Evolutionary conservation across 2,888 invertebrate genomes (phyloP), one percentile per base, ranked within the genome.

Genomic region (Nasonovia ribisnigri): DNA sequence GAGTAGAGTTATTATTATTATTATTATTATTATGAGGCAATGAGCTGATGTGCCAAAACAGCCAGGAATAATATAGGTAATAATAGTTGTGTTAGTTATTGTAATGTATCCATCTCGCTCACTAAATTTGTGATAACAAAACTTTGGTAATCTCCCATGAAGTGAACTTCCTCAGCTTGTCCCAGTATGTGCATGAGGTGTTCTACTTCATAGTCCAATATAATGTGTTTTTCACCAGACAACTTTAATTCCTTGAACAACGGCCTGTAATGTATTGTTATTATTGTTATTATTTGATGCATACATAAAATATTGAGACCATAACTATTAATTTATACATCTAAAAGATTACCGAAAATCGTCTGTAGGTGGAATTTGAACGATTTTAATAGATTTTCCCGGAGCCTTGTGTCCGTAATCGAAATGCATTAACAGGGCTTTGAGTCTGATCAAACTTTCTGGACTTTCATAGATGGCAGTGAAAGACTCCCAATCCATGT

Each of bases 391-490:
- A 0, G 96, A 97, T 84, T 97, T 95, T 84, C 95, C 95, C 94
- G 95, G 95, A 16, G 42, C 77, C 10, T 42, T 90, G 57, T 90
- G 29, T 1, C 93, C 93, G 24, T 90, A 93, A 84, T 93, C 60
- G 24, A 92, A 91, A 46, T 94, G 95, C 95, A 97, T 97, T 88
- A 98, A 95, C 89, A 98, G 96, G 95, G 97, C 97, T 95, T 97
- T 97, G 54, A 98, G 96, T 92, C 97, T 97, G 24, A 97, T 96
- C 91, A 99, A 96, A 95, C 97, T 97, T 95, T 97, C 97, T 90
- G 97, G 97, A 94, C 97, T 97, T 96, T 99, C 98, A 96, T 99
- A 99, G 94, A 99, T 96, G 95, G 99, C 97, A n/a, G 98, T 98
- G 95, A 98, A 98, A 84, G 97, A 96, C 94, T 97, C 97, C 99